Percentiles rank a stretch among this genome's conserved stretches.
These are phyloP conservation scores for Meiosimyza platycephala DNA, from an alignment of 2,888 invertebrate genomes.

Conservation along the genomic window DNA sequence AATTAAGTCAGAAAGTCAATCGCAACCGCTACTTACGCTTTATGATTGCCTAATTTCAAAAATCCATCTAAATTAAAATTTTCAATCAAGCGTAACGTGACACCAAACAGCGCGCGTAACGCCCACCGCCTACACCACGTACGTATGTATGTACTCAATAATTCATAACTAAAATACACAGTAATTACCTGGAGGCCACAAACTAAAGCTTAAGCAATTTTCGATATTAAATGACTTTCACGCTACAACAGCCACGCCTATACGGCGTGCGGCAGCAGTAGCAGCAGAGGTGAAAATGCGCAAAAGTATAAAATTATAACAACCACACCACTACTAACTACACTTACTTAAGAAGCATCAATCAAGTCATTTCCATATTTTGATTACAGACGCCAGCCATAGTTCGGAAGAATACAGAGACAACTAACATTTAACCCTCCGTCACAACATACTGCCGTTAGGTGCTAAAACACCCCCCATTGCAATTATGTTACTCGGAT, in stretches of 20 bases:
- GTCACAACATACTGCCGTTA: too few relatives aligned
- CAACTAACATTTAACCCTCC: too few relatives aligned
- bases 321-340: not conserved
- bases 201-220: constrained; percentile 55
- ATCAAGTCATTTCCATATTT: constrained; percentile 54
- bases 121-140: too few relatives aligned
- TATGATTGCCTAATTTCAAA: constrained; percentile 7
- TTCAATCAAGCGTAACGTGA: not conserved
- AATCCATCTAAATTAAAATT: not conserved
- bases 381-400: constrained; percentile 52
- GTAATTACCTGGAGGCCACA: constrained; percentile 59
- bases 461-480: too few relatives aligned
- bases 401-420: constrained; percentile 21
- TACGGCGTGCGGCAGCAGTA: not conserved
- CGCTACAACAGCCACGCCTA: not conserved
- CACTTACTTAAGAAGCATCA: constrained; percentile 49
- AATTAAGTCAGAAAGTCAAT: not conserved
- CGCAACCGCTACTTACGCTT: not conserved
- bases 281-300: not conserved
- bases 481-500: not conserved
- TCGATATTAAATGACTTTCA: constrained; percentile 58
- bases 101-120: not conserved
- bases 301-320: not conserved
- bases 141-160: too few relatives aligned
- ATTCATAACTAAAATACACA: not conserved